These are phyloP conservation scores for Leptinotarsa defecta DNA, from an alignment of 1,140 invertebrate species.

Conservation along the genomic window DNA sequence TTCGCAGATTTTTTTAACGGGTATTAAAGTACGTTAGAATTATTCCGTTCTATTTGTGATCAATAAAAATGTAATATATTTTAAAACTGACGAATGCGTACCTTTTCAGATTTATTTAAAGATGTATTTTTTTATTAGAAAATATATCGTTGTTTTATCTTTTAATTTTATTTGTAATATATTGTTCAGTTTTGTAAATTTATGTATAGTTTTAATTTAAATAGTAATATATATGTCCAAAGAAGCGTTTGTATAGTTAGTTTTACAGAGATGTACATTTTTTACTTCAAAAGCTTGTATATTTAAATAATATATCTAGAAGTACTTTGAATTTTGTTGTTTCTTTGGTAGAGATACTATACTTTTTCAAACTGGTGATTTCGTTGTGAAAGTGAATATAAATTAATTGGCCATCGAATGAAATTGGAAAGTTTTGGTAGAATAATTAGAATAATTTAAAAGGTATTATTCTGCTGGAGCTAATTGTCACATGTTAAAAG, in stretches of 20 bases:
- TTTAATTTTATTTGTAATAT: slow-evolving; percentile 51
- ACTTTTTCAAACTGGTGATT: no score
- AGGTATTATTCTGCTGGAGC: no score
- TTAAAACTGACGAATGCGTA: slow-evolving; percentile 45
- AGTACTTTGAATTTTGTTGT: no score
- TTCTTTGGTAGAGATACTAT: no score
- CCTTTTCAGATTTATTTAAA: slow-evolving; percentile 43
- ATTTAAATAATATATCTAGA: slow-evolving; percentile 47
- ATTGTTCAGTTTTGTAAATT: slow-evolving; percentile 46
- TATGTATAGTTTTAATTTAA: slow-evolving; percentile 48
- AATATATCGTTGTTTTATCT: slow-evolving; percentile 50
- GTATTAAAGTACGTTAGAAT: slow-evolving; percentile 53
- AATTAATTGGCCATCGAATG: no score
- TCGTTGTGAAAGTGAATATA: no score
- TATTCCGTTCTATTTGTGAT: slow-evolving; percentile 55
- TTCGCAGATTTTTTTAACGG: slow-evolving; percentile 46
- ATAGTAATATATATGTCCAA: slow-evolving; percentile 51
- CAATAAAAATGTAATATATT: slow-evolving; percentile 44
- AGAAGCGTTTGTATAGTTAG: slow-evolving; percentile 49
- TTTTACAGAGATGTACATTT: slow-evolving; percentile 47
- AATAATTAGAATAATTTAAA: no score
- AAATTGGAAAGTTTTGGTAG: no score
- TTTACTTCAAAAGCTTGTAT: slow-evolving; percentile 50
- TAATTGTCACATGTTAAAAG: no score
- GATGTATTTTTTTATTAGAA: slow-evolving; percentile 49